Percentiles rank a stretch among this genome's conserved stretches.
Conservation (phyloP, 2,113 vertebrate species). For the Mungos mungo region DNA sequence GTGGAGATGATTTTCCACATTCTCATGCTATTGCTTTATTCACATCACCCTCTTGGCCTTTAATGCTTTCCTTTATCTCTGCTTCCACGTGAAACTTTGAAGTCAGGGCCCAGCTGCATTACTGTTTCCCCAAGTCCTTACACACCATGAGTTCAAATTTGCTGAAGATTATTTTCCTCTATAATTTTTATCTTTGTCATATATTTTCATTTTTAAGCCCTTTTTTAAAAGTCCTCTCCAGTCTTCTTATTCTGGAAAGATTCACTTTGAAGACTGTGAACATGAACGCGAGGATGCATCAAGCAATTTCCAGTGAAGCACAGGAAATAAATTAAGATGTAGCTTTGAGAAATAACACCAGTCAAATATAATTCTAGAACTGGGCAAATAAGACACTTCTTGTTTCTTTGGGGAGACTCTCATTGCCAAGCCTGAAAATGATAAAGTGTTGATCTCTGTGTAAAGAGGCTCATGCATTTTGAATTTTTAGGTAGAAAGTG, state of each 20-base stretch:
- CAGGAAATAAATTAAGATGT: constrained; percentile 71
- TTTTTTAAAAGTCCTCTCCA: background rate
- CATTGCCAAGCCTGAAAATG: constrained; percentile 42
- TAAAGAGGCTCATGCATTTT: background rate
- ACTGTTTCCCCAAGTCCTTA: background rate
- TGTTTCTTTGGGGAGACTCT: constrained; percentile 59
- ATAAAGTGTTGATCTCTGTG: background rate
- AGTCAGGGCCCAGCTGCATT: background rate
- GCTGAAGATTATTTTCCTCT: background rate
- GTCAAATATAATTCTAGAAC: constrained; percentile 69
- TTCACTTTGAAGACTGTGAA: background rate
- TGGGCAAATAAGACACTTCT: constrained; percentile 52
- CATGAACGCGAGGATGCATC: background rate
- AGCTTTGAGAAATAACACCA: constrained; percentile 69
- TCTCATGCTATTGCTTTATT: background rate
- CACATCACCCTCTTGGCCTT: background rate
- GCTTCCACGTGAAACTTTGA: background rate
- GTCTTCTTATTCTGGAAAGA: constrained; percentile 48
- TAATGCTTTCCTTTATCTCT: background rate
- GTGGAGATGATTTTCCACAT: background rate
- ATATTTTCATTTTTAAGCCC: constrained; percentile 19
- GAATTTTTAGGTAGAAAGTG: constrained; percentile 41
- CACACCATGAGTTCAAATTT: background rate
- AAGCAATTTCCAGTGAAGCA: constrained; percentile 27
- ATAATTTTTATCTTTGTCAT: background rate